A percentile compares a stretch with the other conserved stretches of the same genome.
Evolutionary conservation across 2,113 vertebrate species (phyloP).

Genomic region (Xiphophorus maculatus): DNA sequence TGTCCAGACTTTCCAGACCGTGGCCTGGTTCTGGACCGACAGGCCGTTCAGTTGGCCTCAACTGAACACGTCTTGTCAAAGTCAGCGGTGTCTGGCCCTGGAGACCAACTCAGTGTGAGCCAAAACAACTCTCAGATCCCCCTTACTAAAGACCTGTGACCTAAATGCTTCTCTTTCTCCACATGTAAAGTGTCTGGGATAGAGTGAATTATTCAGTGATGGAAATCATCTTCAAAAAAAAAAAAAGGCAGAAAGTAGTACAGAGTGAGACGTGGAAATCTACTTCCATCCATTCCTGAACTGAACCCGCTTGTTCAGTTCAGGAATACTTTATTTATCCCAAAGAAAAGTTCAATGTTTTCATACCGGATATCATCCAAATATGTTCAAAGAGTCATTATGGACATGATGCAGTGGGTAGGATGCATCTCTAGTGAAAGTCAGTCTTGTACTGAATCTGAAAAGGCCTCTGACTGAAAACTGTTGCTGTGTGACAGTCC

Average conservation of each 20-base stretch:
- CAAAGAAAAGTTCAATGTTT: too few relatives aligned
- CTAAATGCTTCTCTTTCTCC: not conserved
- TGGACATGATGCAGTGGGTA: too few relatives aligned
- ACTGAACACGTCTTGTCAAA: not conserved
- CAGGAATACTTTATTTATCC: too few relatives aligned
- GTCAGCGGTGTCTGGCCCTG: not conserved
- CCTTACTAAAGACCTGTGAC: not conserved
- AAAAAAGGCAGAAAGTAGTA: not conserved
- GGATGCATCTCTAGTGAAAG: too few relatives aligned
- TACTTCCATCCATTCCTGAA: not conserved
- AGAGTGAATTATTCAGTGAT: slow-evolving; percentile 15
- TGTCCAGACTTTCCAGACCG: not conserved
- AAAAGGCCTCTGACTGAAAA: too few relatives aligned
- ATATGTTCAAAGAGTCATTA: too few relatives aligned
- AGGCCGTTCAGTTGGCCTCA: not conserved
- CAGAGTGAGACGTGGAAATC: not conserved
- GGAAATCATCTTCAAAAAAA: slow-evolving; percentile 9
- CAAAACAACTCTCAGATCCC: not conserved
- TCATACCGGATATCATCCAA: too few relatives aligned
- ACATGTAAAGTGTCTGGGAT: not conserved
- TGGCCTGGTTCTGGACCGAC: not conserved
- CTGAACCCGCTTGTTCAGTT: too few relatives aligned
- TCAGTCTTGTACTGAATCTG: too few relatives aligned
- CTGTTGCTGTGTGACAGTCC: too few relatives aligned
- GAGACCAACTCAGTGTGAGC: not conserved